Base-by-base conservation (phyloP, 2,888 invertebrate species). In the Parasteatoda lunata region DNA sequence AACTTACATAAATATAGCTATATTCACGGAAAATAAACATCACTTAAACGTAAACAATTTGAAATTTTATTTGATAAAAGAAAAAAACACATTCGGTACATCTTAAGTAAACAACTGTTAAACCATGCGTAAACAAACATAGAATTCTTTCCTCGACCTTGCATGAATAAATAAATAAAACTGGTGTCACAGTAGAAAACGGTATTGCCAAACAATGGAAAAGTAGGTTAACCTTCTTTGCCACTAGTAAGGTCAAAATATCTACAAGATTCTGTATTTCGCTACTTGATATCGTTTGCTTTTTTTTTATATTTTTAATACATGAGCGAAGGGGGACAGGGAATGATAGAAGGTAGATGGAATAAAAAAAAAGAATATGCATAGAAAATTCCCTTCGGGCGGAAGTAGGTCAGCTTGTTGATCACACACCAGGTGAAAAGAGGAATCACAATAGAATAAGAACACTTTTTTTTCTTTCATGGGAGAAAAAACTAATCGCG, bases 221-320 rank as follows among this genome's bases (percentile, higher is more conserved):
- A 77, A 71, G 72, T 77, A 59, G 77, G 77, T 71, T 77, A 77
- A 84, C 77, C 77, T 77, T 65, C 76, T 79, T 64, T 66, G 64
- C 59, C 51, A 65, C 69, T 45, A 59, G 52, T 71, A 83, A 83
- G 77, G 83, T 70, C 77, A 70, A 72, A 30, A 64, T 64, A 52
- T 52, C 77, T 65, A 66, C 66, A 30, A 64, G 15, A n/a, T 49
- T 51, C 30, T 15, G 7, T 59, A 49, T 52, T 8, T 5, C 45
- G 45, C 59, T 51, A 59, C 59, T n/a, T 59, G 59, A 11, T 59
- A 59, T 13, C n/a, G n/a, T n/a, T 59, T 59, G 13, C 59, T 7
- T 9, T 59, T 59, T 59, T 59, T 59, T 54, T 54, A 54, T 11
- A 59, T 4, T 30, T 30, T 30, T 30, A 30, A 30, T 30, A 30